Conservation (phyloP, 2,797 vertebrate genomes). For the Aselliscus stoliczkanus region DNA sequence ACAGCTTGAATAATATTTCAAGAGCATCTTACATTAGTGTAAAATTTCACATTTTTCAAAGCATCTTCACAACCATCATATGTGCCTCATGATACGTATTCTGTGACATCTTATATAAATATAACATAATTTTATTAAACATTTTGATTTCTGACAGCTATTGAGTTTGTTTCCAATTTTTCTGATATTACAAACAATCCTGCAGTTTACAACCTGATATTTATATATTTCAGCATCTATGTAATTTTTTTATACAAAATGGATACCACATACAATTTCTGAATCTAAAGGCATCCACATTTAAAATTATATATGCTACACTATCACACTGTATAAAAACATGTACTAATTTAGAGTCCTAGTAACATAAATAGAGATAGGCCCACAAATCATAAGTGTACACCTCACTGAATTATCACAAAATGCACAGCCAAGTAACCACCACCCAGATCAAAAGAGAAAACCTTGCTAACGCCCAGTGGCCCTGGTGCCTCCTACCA, state of each 20-base stretch:
- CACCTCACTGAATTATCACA: background rate
- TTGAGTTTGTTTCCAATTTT: background rate
- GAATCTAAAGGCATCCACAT: background rate
- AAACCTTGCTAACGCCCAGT: background rate
- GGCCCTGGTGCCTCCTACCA: background rate
- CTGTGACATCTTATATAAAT: background rate
- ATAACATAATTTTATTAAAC: background rate
- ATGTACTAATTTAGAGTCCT: background rate
- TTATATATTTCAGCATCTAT: background rate
- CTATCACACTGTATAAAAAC: background rate
- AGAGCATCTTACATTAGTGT: background rate
- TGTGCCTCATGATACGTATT: background rate
- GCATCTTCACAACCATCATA: background rate
- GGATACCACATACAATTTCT: background rate
- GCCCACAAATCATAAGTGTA: background rate
- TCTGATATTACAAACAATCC: background rate
- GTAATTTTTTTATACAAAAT: background rate
- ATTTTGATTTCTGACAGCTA: background rate
- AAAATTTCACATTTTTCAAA: background rate
- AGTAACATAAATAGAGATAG: background rate
- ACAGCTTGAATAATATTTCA: background rate
- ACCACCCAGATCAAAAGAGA: background rate
- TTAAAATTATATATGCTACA: background rate
- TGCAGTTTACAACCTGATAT: background rate
- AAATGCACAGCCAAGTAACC: background rate